These are phyloP conservation scores for Madoqua kirkii DNA, from an alignment of 2,113 vertebrate genomes.

Conservation along the genomic window DNA sequence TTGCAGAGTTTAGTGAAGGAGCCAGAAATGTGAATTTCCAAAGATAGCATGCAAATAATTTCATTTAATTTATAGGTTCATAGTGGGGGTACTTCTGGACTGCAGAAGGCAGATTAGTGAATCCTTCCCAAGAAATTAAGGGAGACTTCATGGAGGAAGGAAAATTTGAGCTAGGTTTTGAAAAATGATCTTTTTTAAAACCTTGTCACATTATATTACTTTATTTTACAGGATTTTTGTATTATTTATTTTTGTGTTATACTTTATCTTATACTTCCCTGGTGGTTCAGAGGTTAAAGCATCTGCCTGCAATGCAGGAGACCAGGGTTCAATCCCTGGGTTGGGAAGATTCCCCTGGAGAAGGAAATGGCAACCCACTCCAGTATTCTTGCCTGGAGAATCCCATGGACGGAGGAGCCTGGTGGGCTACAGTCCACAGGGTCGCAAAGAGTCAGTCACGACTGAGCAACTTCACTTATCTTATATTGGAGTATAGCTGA, in stretches of 20 bases:
- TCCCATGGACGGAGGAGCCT: no score
- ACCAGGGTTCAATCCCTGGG: no score
- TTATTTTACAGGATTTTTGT: not conserved
- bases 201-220: not conserved
- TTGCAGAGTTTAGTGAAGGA: not conserved
- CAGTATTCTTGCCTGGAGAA: no score
- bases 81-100: slow-evolving; percentile 1
- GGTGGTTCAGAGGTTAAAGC: no score
- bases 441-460: no score
- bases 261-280: not conserved
- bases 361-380: no score
- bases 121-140: not conserved
- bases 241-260: not conserved
- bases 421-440: no score
- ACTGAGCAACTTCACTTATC: not conserved
- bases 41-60: not conserved
- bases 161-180: not conserved
- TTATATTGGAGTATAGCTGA: not conserved
- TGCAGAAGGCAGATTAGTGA: not conserved
- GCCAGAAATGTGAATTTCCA: not conserved
- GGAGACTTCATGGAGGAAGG: not conserved
- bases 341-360: no score
- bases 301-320: no score
- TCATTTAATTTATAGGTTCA: not conserved
- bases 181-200: not conserved